A percentile compares a stretch with the other conserved stretches of the same genome.
Evolutionary conservation across 2,113 vertebrate species (phyloP).

Genomic region (Ondatra zibethicus): DNA sequence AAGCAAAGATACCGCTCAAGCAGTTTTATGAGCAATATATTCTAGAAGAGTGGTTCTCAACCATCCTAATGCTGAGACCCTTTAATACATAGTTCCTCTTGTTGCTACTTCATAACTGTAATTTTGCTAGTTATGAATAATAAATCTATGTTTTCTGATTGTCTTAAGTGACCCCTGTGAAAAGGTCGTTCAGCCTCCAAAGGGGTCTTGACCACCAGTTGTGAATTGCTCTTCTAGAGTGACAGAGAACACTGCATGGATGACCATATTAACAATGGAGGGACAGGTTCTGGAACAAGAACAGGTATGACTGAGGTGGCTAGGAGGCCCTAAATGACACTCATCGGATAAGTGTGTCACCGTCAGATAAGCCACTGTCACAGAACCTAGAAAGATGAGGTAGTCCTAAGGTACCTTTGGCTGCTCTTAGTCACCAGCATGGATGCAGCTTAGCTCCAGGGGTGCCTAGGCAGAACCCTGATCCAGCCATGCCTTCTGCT

Average conservation of each 20-base stretch:
- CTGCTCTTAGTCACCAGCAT: neutral
- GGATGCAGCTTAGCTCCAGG: neutral
- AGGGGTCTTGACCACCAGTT: neutral
- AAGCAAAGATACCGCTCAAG: conserved; percentile 19
- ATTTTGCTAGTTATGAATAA: neutral
- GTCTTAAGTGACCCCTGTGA: neutral
- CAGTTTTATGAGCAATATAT: neutral
- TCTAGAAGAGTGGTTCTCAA: neutral
- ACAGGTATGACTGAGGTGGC: neutral
- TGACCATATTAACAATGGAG: neutral
- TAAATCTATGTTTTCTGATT: neutral
- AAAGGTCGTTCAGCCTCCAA: neutral
- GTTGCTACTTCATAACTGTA: neutral
- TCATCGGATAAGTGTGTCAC: neutral
- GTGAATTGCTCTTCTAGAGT: neutral
- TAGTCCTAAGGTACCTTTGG: rapidly evolving
- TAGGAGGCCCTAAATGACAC: neutral
- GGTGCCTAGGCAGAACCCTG: neutral
- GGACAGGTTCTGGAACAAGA: neutral
- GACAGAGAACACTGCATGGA: neutral
- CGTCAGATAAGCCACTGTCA: neutral
- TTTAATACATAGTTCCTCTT: neutral
- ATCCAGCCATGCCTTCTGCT: neutral
- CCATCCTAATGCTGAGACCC: neutral
- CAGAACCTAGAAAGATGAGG: neutral